phyloP scores from a whole-genome alignment of 2,888 invertebrate species.

The Girardia tigrina region DNA sequence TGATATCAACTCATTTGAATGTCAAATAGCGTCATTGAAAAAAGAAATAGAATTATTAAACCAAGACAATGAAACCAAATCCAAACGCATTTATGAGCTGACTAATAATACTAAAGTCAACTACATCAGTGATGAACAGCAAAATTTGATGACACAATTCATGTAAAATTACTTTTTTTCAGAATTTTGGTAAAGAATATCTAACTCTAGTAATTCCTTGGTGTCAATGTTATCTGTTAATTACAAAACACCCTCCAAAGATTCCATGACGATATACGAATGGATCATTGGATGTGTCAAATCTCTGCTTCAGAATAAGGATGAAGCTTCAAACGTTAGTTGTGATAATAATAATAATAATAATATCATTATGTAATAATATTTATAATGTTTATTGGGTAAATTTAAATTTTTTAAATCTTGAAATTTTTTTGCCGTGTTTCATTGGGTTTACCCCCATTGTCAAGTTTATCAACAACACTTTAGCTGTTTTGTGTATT shows the following conservation, averaged over 20 bases:
- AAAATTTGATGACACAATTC: not conserved
- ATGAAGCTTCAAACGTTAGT: not conserved
- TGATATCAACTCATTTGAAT: not conserved
- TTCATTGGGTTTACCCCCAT: too few species aligned
- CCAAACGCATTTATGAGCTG: not conserved
- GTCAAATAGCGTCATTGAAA: not conserved
- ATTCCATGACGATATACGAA: not conserved
- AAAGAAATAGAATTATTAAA: constrained; percentile 11
- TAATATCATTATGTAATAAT: too few species aligned
- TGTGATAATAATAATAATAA: too few species aligned
- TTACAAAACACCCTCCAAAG: not conserved
- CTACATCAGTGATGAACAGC: not conserved
- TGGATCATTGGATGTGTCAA: constrained; percentile 17
- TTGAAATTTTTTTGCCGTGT: too few species aligned
- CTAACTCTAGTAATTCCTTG: not conserved
- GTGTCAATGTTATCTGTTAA: not conserved
- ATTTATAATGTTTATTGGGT: too few species aligned
- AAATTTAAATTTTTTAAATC: too few species aligned
- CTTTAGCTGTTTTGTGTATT: too few species aligned
- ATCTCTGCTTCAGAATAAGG: not conserved
- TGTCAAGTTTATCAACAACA: too few species aligned
- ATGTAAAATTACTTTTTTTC: not conserved
- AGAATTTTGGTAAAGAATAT: not conserved
- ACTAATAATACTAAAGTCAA: not conserved
- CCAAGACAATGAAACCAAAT: not conserved